Base-by-base conservation (phyloP, 2,797 vertebrate species). In the Emys orbicularis region DNA sequence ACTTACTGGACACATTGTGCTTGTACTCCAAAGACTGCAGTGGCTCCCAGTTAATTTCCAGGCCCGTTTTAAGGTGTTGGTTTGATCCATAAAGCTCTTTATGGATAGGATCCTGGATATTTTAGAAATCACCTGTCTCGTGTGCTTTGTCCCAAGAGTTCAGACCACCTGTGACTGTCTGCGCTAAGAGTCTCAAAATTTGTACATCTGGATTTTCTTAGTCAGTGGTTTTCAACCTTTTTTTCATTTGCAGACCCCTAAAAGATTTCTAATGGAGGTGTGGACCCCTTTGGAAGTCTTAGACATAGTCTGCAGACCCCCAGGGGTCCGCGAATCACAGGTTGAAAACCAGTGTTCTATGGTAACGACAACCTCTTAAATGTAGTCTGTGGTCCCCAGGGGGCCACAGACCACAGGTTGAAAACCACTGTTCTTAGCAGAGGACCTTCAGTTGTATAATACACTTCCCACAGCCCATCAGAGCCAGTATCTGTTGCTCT, bases 61-160 rank as follows among this genome's bases (percentile, higher is more conserved):
- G 65, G 47, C 92, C 94, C 49, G 84, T 91, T 96, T 94, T 76
- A 87, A 94, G 92, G 47, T 84, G 34, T 52, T 53, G 3, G 1
- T 85, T 92, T 93, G 25, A 54, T 87, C 57, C 90, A 94, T 61
- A 88, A 92, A 93, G 80, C 34, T 94, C 34, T 84, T 93, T 94
- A 84, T 53, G 23, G 41, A 90, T 87, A 94, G 82, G 86, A 68
- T 94, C 86, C 80, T 95, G 65, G 95, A 87, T 95, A 92, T 96
- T 92, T 96, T 93, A 93, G 88, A 94, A 96, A 96, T 96, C 86
- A 85, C 89, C 89, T 96, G 86, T 95, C 95, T 86, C 91, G 59
- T 76, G 21, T 93, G 54, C 90, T 97, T 96, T 96, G 37, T 83
- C 94, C 95, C 89, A 86, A 83, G 84, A 91, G 41, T 87, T 89